Base-by-base conservation (phyloP, 2,888 invertebrate genomes). In the Folsomia manolachei region DNA sequence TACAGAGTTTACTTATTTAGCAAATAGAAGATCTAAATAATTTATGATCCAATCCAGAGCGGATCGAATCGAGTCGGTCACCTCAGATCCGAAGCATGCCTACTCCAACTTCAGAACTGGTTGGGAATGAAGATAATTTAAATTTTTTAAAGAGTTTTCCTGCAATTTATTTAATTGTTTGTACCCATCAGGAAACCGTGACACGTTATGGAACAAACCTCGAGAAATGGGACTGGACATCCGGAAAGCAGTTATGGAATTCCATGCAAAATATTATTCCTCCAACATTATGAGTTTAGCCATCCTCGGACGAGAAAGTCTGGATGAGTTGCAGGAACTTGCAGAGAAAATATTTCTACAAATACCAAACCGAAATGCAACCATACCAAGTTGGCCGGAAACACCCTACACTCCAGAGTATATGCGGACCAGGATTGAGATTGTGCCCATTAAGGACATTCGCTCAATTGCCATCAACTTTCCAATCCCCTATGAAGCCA, bases 71-170 rank as follows among this genome's bases (percentile, higher is more conserved):
- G 93, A 95, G 82, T 92, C 92, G 83, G 90, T 91, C 79, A 88
- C 92, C 0, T 89, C 92, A 0, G 87, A 90, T 80, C 87, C 89
- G 0, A 85, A 86, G 1, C 97, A 98, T 86, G 90, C 93, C 0
- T 97, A 89, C 83, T 90, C 90, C 82, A 96, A 96, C 85, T 99
- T 98, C 86, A 95, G 95, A 62, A 95, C 95, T 72, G 95, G 94
- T 89, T 18, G 56, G 56, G 18, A 7, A 7, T 56, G 56, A 14
- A 19, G 4, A 19, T 67, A 51, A 1, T 26, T 23, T 4, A 25
- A 9, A 26, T 60, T 18, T 56, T 56, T 56, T 56, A 56, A 56
- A 56, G 7, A 56, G 60, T 18, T 25, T 19, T 19, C 19, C 7
- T 24, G 25, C 27, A 27, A 26, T 27, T 65, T 26, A 11, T 63